Evolutionary conservation across 1,140 invertebrate genomes (phyloP).

Genomic region (Brachionus asplanchnoidis): DNA sequence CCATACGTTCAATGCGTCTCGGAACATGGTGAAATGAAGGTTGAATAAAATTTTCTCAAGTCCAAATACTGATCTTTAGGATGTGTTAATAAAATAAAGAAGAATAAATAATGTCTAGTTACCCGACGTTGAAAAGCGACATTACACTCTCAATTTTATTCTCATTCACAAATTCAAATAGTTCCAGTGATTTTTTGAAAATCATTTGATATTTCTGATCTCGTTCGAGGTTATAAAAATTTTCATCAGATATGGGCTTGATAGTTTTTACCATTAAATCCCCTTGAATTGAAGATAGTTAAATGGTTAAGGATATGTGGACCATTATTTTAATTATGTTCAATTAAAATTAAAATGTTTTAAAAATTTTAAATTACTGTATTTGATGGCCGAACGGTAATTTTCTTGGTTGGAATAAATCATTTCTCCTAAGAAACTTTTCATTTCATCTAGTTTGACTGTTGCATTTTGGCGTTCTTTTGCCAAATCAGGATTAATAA

Average conservation of each 20-base stretch:
- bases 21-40: conserved; percentile 82
- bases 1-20: conserved; percentile 79
- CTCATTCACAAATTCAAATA: conserved; percentile 6
- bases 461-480: background rate
- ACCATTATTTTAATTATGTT: background rate
- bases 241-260: conserved; percentile 3
- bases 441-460: background rate
- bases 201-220: conserved; percentile 33
- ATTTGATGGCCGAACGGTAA: background rate
- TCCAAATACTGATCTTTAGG: background rate
- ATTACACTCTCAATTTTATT: background rate
- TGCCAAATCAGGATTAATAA: conserved; percentile 10
- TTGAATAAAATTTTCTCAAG: conserved; percentile 42
- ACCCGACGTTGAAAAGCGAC: background rate
- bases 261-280: background rate
- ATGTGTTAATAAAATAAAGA: background rate
- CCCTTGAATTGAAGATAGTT: background rate
- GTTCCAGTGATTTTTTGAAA: conserved; percentile 23
- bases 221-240: conserved; percentile 30
- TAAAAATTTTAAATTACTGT: background rate
- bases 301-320: background rate
- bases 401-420: background rate
- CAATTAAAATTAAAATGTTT: background rate
- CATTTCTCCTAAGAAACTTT: background rate
- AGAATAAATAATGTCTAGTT: background rate